Conservation (phyloP, 2,113 vertebrate species). For the Eulemur macaco region DNA sequence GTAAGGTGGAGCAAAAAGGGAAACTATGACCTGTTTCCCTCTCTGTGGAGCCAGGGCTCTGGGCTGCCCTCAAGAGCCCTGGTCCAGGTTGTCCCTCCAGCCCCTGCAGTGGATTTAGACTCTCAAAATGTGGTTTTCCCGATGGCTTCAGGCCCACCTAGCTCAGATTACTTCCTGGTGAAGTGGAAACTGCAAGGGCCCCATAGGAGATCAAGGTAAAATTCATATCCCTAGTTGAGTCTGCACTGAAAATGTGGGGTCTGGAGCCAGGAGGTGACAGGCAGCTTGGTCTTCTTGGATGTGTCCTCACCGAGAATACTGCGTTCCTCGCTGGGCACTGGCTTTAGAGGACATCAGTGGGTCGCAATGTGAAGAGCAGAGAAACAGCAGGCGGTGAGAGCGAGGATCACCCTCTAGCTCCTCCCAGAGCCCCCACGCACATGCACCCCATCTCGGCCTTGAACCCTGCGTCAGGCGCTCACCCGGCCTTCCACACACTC, state of each 20-base stretch:
- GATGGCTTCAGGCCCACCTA: background rate
- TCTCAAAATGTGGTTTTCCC: background rate
- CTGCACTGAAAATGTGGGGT: background rate
- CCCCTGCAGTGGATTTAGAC: background rate
- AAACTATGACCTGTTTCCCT: background rate
- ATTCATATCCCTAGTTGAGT: background rate
- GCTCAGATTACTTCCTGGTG: background rate
- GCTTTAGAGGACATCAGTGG: background rate
- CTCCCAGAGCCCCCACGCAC: background rate
- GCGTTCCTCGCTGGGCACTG: background rate
- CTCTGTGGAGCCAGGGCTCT: background rate
- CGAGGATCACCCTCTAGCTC: background rate
- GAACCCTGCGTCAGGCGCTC: background rate
- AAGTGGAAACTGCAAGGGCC: background rate
- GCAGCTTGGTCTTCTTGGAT: background rate
- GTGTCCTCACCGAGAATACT: background rate
- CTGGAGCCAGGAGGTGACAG: background rate
- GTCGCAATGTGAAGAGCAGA: background rate
- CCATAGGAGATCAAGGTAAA: background rate
- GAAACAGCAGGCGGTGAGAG: background rate
- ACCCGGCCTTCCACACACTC: accelerated
- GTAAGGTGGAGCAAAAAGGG: background rate
- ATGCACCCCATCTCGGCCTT: background rate
- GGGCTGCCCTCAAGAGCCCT: background rate
- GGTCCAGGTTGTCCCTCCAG: background rate